Conservation (phyloP, 2,888 invertebrate genomes). For the Eupithecia abbreviata region DNA sequence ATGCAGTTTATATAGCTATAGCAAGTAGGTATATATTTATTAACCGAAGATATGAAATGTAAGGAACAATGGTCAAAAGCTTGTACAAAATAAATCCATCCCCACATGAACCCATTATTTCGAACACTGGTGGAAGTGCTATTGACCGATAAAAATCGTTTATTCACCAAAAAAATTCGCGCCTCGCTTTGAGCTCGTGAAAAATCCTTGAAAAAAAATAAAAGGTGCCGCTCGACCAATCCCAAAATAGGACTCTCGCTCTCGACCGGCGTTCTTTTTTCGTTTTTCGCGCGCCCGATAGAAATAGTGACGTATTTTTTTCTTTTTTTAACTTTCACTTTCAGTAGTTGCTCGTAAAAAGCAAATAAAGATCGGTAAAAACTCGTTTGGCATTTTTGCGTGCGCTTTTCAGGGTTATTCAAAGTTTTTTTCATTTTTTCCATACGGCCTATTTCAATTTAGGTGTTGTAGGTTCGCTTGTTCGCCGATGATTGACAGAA, state of each 20-base stretch:
- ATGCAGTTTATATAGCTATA: neutral
- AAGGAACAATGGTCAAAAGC: neutral
- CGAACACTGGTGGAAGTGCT: constrained; percentile 11
- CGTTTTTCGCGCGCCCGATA: constrained; percentile 73
- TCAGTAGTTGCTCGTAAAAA: constrained; percentile 76
- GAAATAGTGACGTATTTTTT: constrained; percentile 82
- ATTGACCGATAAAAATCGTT: constrained; percentile 28
- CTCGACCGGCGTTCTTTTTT: constrained; percentile 61
- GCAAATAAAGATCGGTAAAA: constrained; percentile 80
- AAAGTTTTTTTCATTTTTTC: constrained; percentile 58
- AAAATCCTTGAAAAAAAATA: constrained; percentile 57
- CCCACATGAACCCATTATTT: neutral
- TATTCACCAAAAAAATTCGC: constrained; percentile 29
- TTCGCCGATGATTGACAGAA: constrained; percentile 37
- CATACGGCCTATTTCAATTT: constrained; percentile 45
- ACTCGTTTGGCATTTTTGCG: constrained; percentile 69
- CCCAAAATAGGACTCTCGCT: constrained; percentile 79
- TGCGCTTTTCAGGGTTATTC: constrained; percentile 70
- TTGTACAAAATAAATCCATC: neutral
- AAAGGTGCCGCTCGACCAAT: constrained; percentile 63
- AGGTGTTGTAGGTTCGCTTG: constrained; percentile 39
- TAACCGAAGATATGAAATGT: neutral
- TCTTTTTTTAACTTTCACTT: constrained; percentile 77
- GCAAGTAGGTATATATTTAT: neutral
- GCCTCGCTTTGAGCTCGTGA: constrained; percentile 37